phyloP scores from a whole-genome alignment of 2,113 vertebrate genomes.

The Scopus umbretta region DNA sequence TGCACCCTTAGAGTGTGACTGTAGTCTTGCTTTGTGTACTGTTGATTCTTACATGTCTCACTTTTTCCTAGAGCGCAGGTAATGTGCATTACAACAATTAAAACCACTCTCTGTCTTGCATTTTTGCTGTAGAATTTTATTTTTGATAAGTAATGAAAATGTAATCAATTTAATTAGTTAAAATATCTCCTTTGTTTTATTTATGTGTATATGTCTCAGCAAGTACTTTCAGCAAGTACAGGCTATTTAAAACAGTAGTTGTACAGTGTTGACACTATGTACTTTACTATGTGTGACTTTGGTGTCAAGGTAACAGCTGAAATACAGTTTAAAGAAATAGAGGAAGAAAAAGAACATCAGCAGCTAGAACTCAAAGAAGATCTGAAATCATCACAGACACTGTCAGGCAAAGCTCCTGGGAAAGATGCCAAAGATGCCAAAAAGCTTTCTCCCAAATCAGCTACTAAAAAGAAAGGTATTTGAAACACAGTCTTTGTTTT shows the following conservation, averaged over 20 bases:
- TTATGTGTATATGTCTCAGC: background rate
- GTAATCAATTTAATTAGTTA: background rate
- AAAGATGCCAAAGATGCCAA: conserved; percentile 45
- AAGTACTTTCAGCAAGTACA: background rate
- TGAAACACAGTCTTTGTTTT: background rate
- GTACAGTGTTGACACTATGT: background rate
- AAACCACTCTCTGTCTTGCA: background rate
- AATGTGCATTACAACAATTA: background rate
- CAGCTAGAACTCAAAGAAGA: conserved; percentile 47
- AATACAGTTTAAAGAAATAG: conserved; percentile 60
- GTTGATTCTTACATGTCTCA: background rate
- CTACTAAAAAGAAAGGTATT: conserved; percentile 72
- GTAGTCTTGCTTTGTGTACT: background rate
- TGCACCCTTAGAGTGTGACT: background rate
- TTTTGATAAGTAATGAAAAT: background rate
- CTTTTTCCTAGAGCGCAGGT: background rate
- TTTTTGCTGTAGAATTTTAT: background rate
- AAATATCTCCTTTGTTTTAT: background rate
- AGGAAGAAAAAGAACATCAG: conserved; percentile 67
- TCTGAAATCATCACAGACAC: conserved; percentile 19
- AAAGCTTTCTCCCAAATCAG: conserved; percentile 37
- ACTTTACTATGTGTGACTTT: background rate
- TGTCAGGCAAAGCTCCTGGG: conserved; percentile 33
- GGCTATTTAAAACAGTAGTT: background rate
- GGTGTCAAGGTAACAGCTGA: conserved; percentile 68